These are phyloP conservation scores for Rachycentron canadum DNA, from an alignment of 2,797 vertebrate genomes.

Conservation along the genomic window DNA sequence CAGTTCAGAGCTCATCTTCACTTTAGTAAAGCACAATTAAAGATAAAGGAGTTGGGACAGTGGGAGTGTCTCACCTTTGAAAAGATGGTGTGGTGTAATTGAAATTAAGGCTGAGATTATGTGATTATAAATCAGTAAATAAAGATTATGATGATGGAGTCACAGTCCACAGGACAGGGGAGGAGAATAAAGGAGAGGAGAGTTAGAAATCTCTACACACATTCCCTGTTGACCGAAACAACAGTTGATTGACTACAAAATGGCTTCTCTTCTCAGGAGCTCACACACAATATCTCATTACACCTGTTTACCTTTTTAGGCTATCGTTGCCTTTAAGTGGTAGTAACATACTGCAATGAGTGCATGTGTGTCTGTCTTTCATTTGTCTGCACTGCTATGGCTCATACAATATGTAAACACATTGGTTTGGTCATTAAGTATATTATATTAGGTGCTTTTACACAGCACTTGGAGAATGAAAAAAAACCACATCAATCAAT, in stretches of 20 bases:
- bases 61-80: not conserved
- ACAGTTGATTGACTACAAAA: slow-evolving; percentile 27
- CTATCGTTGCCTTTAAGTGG: slow-evolving; percentile 18
- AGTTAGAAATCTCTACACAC: slow-evolving; percentile 3
- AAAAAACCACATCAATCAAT: not conserved
- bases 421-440: not conserved
- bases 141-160: not conserved
- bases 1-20: not conserved
- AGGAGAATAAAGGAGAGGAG: not conserved
- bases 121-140: not conserved
- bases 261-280: slow-evolving; percentile 26
- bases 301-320: slow-evolving; percentile 1
- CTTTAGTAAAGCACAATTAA: not conserved
- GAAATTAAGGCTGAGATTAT: not conserved
- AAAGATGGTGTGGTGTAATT: not conserved
- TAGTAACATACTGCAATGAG: not conserved
- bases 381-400: not conserved
- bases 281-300: not conserved
- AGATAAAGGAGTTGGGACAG: not conserved
- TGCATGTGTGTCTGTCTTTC: not conserved
- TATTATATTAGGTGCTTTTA: not conserved
- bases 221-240: slow-evolving; percentile 20
- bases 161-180: slow-evolving; percentile 1
- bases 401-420: not conserved
- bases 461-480: not conserved